Evolutionary conservation across 2,888 invertebrate species (phyloP).

Genomic region (Merodon equestris): DNA sequence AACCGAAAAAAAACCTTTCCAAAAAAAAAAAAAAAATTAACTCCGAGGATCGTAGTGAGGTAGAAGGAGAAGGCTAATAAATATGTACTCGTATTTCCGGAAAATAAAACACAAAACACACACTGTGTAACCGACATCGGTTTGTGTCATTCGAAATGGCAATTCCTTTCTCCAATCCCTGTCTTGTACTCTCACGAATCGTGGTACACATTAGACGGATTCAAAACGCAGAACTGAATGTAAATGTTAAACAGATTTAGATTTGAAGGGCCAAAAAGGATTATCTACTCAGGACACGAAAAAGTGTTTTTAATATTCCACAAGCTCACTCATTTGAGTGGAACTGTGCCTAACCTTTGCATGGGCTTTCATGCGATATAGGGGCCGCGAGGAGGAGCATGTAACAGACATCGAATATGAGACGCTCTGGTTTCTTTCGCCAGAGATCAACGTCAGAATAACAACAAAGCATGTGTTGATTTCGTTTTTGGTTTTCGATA

Average conservation of each 20-base stretch:
- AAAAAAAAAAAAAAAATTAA: too few species aligned
- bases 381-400: too few species aligned
- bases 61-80: too few species aligned
- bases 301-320: constrained; percentile 62
- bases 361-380: too few species aligned
- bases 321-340: constrained; percentile 32
- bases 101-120: constrained; percentile 50
- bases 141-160: constrained; percentile 51
- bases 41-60: too few species aligned
- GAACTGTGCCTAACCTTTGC: too few species aligned
- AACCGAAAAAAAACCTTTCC: too few species aligned
- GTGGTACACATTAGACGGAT: constrained; percentile 16
- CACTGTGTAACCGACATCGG: constrained; percentile 34
- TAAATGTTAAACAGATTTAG: constrained; percentile 63
- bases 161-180: neutral
- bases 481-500: constrained; percentile 32
- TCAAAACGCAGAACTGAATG: constrained; percentile 37
- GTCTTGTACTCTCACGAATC: neutral
- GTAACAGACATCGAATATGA: too few species aligned
- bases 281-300: constrained; percentile 62
- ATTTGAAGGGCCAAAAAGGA: constrained; percentile 60
- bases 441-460: constrained; percentile 19
- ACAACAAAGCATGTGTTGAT: constrained; percentile 20
- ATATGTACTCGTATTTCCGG: constrained; percentile 59
- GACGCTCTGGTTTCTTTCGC: too few species aligned